Base-by-base conservation (phyloP, 2,888 invertebrate genomes). In the Allolobophora icterica region DNA sequence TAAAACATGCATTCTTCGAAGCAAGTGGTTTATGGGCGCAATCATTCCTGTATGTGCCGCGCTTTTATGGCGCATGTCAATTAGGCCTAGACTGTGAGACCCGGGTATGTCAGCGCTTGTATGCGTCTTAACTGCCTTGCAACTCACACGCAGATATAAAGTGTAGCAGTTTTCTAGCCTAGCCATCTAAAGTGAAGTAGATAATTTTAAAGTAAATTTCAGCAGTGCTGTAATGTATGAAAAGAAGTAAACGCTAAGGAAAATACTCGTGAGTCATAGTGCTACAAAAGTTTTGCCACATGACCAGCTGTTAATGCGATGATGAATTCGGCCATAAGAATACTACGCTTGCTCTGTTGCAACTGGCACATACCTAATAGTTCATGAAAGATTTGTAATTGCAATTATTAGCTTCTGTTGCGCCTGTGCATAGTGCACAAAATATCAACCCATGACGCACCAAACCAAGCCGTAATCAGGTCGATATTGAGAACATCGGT, bases 41-140 rank as follows among this genome's bases (percentile, higher is more conserved):
- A 71, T 71, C n/a, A 71, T n/a, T n/a, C 71, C 71, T 71, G 8
- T 71, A n/a, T 71, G 71, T 71, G 71, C 71, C 71, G 71, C 71
- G n/a, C 71, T 6, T 71, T 71, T 71, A 71, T 71, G 71, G 71
- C 71, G n/a, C n/a, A 71, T n/a, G 71, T 71, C 71, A 71, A 71
- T 30, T 71, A 71, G 71, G 71, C 71, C n/a, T n/a, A 30, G 71
- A n/a, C n/a, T 71, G 71, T n/a, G 71, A 71, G 71, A n/a, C 71
- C n/a, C 71, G 71, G 71, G 71, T n/a, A n/a, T 71, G 71, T 71
- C 71, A n/a, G 71, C 71, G 30, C 71, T 71, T 71, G 71, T 17
- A 71, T 30, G n/a, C 71, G 6, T 71, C 71, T 30, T 71, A n/a
- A 30, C 71, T 71, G 71, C n/a, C 71, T 11, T n/a, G 52, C 24